These are phyloP conservation scores for Ursus arctos DNA, from an alignment of 2,113 vertebrate genomes.

Conservation along the genomic window DNA sequence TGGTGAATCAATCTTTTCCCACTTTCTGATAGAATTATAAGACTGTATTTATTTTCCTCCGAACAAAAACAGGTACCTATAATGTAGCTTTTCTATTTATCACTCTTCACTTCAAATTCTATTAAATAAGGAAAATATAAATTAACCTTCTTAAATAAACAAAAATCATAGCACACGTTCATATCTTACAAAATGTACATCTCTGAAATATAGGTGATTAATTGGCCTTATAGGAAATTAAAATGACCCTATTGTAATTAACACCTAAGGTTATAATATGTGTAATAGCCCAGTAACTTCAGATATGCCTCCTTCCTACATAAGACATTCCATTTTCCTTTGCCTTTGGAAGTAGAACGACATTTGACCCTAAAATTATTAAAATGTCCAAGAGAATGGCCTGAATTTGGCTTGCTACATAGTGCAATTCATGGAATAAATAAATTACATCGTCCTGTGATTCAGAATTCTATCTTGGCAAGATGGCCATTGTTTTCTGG, in stretches of 20 bases:
- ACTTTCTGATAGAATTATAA: neutral
- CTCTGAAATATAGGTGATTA: neutral
- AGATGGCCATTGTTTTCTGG: neutral
- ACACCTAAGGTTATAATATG: neutral
- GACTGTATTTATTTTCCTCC: neutral
- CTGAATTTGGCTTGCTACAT: neutral
- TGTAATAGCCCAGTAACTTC: neutral
- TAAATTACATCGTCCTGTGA: neutral
- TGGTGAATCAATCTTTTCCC: neutral
- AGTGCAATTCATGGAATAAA: neutral
- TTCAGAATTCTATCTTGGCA: constrained; percentile 15
- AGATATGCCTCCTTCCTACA: neutral
- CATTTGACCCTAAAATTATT: neutral
- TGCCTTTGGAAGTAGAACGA: constrained; percentile 19
- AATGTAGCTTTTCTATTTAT: neutral
- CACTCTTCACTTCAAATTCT: neutral
- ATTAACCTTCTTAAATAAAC: neutral
- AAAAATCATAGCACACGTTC: neutral
- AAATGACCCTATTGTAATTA: neutral
- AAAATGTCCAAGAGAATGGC: neutral
- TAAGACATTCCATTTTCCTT: neutral
- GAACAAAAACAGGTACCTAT: neutral
- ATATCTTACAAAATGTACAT: neutral
- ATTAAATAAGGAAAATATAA: neutral
- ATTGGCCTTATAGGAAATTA: neutral